A percentile compares a stretch with the other conserved stretches of the same genome.
phyloP scores from a whole-genome alignment of 1,140 invertebrate genomes.

The Pteromalus puparum region DNA sequence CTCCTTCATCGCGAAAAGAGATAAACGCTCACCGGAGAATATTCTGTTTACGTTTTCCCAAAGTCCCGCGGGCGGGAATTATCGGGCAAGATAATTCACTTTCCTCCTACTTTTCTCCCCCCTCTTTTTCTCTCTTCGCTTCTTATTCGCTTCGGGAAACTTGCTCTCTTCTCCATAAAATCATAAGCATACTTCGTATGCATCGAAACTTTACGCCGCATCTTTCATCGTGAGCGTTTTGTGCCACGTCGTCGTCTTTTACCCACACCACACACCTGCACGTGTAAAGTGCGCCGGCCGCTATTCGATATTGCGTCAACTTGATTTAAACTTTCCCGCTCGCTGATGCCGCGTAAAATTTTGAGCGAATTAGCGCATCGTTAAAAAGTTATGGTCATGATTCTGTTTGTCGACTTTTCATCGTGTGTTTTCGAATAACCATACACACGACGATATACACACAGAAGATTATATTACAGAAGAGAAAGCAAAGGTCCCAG shows the following conservation, averaged over 20 bases:
- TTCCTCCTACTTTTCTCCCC: conserved; percentile 17
- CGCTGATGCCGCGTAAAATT: neutral
- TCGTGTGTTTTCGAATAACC: too few relatives aligned
- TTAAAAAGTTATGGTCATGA: neutral
- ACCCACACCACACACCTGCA: too few relatives aligned
- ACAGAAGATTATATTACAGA: too few relatives aligned
- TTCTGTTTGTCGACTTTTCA: neutral
- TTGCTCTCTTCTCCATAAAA: conserved; percentile 16
- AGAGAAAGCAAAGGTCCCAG: conserved; percentile 36
- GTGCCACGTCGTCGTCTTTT: conserved; percentile 5
- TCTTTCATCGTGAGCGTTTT: conserved; percentile 53
- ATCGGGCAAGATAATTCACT: conserved; percentile 37
- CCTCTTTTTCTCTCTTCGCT: conserved; percentile 22
- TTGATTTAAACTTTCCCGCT: neutral
- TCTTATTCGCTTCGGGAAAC: conserved; percentile 24
- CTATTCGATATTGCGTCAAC: neutral
- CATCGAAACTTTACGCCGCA: conserved; percentile 26
- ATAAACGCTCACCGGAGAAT: conserved; percentile 7
- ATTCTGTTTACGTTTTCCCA: conserved; percentile 35
- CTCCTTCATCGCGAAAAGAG: neutral
- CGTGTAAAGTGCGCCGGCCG: neutral
- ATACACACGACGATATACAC: too few relatives aligned
- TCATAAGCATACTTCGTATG: conserved; percentile 32
- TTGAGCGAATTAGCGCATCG: neutral
- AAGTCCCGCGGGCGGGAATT: conserved; percentile 22